phyloP scores from a whole-genome alignment of 1,140 invertebrate genomes.

The Augochlora pura region DNA sequence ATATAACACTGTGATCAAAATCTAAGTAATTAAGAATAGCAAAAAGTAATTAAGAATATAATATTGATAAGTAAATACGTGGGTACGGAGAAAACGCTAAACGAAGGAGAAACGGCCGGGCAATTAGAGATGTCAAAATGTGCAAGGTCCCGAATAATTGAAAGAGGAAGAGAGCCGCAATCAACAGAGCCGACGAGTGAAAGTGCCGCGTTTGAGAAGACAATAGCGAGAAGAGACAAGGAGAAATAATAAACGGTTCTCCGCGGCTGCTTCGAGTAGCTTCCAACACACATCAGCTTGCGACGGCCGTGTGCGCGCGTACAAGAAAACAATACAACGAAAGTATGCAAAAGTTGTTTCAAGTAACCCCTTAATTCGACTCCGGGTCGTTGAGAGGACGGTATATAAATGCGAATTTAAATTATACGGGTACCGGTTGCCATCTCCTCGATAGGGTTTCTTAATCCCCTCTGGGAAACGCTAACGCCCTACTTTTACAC shows the following conservation, averaged over 20 bases:
- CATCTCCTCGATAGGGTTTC: conserved; percentile 71
- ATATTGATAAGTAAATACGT: neutral
- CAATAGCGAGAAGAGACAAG: neutral
- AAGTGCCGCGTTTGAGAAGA: neutral
- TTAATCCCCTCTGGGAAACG: conserved; percentile 73
- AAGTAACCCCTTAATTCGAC: conserved; percentile 13
- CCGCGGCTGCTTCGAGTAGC: no score
- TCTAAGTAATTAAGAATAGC: no score
- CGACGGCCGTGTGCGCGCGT: neutral
- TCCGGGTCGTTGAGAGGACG: conserved; percentile 16
- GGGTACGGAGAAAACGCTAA: neutral
- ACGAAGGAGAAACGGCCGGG: no score
- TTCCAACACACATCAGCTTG: no score
- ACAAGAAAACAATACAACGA: neutral
- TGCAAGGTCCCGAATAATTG: neutral
- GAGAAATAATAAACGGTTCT: neutral
- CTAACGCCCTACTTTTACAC: conserved; percentile 72
- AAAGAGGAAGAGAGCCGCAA: no score
- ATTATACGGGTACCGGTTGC: conserved; percentile 70
- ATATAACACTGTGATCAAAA: no score
- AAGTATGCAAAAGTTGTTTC: neutral
- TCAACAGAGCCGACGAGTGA: no score
- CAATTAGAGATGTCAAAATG: neutral
- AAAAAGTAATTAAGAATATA: no score
- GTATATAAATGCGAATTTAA: conserved; percentile 66